A percentile compares a stretch with the other conserved stretches of the same genome.
phyloP scores from a whole-genome alignment of 2,797 vertebrate species.

The Syngnathus acus region DNA sequence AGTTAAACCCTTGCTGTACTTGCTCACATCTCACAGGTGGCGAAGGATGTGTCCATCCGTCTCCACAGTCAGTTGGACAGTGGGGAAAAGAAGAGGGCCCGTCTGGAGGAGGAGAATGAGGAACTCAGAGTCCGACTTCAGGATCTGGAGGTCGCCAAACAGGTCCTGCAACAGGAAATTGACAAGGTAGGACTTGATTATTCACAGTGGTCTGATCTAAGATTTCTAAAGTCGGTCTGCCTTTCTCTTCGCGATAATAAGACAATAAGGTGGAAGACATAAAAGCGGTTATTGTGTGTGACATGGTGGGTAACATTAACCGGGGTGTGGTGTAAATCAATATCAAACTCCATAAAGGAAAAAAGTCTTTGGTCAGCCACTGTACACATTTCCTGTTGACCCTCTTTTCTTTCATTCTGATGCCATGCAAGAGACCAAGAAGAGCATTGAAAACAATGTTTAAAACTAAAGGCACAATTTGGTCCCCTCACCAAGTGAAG shows the following conservation, averaged over 20 bases:
- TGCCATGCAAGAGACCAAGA: background rate
- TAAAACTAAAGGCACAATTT: background rate
- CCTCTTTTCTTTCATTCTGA: conserved; percentile 4
- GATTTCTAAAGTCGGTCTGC: background rate
- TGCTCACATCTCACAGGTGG: conserved; percentile 71
- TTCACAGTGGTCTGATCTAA: background rate
- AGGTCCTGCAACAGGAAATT: conserved; percentile 92
- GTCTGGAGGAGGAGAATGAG: conserved; percentile 91
- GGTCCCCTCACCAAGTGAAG: background rate
- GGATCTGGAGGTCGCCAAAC: conserved; percentile 89
- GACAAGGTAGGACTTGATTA: conserved; percentile 75
- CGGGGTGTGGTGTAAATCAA: background rate
- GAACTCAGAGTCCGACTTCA: conserved; percentile 84
- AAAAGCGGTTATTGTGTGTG: background rate
- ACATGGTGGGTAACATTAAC: background rate
- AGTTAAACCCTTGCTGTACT: background rate
- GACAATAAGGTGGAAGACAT: background rate
- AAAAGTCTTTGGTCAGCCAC: background rate
- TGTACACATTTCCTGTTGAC: background rate
- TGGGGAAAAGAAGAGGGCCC: conserved; percentile 86
- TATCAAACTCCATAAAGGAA: background rate
- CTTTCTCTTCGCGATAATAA: background rate
- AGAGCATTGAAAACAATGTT: background rate
- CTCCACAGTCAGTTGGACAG: conserved; percentile 90
- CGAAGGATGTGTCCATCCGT: conserved; percentile 92